phyloP scores from a whole-genome alignment of 2,797 vertebrate genomes.

The Hybognathus amarus region DNA sequence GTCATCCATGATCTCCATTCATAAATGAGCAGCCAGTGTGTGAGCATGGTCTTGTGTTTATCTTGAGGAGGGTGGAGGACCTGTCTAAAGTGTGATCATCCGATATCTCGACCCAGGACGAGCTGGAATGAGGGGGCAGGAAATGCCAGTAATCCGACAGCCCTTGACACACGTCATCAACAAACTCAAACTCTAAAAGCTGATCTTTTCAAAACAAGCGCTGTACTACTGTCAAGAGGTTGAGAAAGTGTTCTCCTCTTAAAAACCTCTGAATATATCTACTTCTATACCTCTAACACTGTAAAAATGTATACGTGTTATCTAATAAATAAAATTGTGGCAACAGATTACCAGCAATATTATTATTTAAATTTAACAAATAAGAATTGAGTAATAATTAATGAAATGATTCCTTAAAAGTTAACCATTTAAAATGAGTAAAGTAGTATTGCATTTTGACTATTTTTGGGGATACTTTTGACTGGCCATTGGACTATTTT shows the following conservation, averaged over 20 bases:
- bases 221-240: not conserved
- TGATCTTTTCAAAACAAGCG: not conserved
- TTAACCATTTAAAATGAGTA: no score
- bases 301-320: no score
- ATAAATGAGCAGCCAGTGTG: not conserved
- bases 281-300: no score
- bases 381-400: no score
- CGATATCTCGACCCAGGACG: constrained; percentile 64
- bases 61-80: constrained; percentile 35
- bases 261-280: not conserved
- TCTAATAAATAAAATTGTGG: no score
- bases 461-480: no score
- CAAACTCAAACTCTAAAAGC: constrained; percentile 11
- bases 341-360: no score
- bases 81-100: constrained; percentile 65
- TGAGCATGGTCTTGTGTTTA: not conserved
- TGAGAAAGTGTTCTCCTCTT: not conserved
- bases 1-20: not conserved
- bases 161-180: not conserved
- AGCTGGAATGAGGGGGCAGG: constrained; percentile 40
- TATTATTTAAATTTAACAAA: no score
- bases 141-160: constrained; percentile 45
- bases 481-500: no score
- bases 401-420: no score
- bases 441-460: no score